Base-by-base conservation (phyloP, 1,140 invertebrate species). In the Dolichoris vasculosae region DNA sequence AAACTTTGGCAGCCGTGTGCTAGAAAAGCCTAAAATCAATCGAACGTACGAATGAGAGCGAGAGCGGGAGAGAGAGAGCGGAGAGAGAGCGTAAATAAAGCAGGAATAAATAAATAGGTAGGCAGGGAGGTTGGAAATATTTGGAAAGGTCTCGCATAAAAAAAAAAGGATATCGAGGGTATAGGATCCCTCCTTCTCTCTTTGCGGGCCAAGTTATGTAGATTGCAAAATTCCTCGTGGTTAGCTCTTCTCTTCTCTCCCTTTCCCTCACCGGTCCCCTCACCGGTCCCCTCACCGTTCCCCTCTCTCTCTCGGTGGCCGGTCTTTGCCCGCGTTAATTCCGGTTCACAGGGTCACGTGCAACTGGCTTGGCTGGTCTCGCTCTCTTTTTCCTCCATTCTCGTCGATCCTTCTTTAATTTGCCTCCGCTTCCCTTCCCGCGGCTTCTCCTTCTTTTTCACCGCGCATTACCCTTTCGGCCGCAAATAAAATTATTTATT, bases 401-500 rank as follows among this genome's bases (percentile, higher is more conserved):
- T 15, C 2, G 15, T 63, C 77, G 79, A 64, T 83, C 81, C 35
- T 63, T 35, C 51, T 88, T 86, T 86, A 85, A 87, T 84, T 87
- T 87, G 6, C 38, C 35, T 23, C 38, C 8, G 3, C 67, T 35
- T 11, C 9, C 17, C 9, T 35, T 0, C 11, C 69, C 40, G 8
- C 26, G 0, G 2, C 17, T 40, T 1, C 73, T 40, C 71, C n/a
- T 67, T 30, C 59, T 75, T 82, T 84, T 79, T 63, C 75, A 17
- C n/a, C 35, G 38, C 43, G 73, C 69, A 79, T 76, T 80, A 79
- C 83, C 86, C 87, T 85, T 85, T 86, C 32, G 83, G 43, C 69
- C 46, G 86, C 88, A 89, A 90, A 90, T 89, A 89, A 90, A 90
- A 90, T 90, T 90, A 90, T 89, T 89, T 89, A 89, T 90, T 89